Conservation (phyloP, 2,888 invertebrate genomes). For the Cynaeus angustus region DNA sequence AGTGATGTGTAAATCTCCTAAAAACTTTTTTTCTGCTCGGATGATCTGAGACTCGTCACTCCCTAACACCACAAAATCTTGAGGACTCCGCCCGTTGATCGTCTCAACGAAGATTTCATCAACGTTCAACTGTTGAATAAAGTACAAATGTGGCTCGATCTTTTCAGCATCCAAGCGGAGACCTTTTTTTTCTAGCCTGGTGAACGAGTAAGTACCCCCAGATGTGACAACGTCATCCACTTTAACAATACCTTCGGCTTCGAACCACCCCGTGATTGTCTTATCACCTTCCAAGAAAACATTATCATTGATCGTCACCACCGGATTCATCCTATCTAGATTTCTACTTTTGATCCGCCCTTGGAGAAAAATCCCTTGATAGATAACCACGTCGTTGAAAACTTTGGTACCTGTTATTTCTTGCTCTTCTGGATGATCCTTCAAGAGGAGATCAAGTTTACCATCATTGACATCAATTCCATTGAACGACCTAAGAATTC, state of each 20-base stretch:
- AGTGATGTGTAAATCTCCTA: constrained; percentile 69
- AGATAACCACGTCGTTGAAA: constrained; percentile 70
- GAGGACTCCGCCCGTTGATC: constrained; percentile 71
- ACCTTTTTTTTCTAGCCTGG: constrained; percentile 64
- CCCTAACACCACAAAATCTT: constrained; percentile 70
- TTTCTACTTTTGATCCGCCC: constrained; percentile 71
- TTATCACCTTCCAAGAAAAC: constrained; percentile 70
- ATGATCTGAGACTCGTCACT: constrained; percentile 70
- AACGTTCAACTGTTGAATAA: constrained; percentile 66
- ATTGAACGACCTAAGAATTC: constrained; percentile 71
- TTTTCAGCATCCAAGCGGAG: constrained; percentile 63
- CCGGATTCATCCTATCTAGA: constrained; percentile 70
- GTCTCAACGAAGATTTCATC: constrained; percentile 69
- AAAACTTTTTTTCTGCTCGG: constrained; percentile 72
- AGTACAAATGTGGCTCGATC: constrained; percentile 67
- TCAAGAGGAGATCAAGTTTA: constrained; percentile 71
- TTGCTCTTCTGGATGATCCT: constrained; percentile 69
- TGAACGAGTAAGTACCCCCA: constrained; percentile 62
- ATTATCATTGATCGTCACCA: constrained; percentile 69
- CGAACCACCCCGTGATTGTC: constrained; percentile 71
- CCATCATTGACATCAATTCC: constrained; percentile 70
- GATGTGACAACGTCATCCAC: constrained; percentile 64
- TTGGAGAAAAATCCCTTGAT: constrained; percentile 70
- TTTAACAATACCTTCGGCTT: constrained; percentile 69
- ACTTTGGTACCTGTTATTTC: constrained; percentile 70